Percentiles rank a stretch among this genome's conserved stretches.
Evolutionary conservation across 2,797 vertebrate genomes (phyloP).

Genomic region (Psittacula derbiana): DNA sequence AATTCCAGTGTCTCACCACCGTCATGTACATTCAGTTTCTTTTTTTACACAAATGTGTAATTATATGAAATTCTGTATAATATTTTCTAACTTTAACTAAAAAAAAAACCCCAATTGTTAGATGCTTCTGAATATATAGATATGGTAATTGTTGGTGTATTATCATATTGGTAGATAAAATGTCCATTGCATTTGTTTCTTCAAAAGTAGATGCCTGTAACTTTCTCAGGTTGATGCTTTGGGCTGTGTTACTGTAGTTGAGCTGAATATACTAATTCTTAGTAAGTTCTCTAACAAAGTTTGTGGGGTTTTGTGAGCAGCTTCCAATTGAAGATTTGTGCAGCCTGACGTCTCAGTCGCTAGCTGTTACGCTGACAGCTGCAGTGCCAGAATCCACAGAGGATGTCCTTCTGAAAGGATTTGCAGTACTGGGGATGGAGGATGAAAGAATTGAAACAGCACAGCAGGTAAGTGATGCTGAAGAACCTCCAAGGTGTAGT

Average conservation of each 20-base stretch:
- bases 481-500: background rate
- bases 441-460: constrained; percentile 92
- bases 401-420: constrained; percentile 88
- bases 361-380: constrained; percentile 79
- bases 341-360: constrained; percentile 84
- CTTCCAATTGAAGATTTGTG: constrained; percentile 94
- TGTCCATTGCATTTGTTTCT: background rate
- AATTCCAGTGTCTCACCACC: background rate
- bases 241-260: background rate
- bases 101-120: background rate
- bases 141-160: background rate
- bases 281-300: background rate
- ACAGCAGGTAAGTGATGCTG: constrained; percentile 85
- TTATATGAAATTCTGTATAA: background rate
- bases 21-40: background rate
- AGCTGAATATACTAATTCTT: background rate
- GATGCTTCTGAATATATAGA: background rate
- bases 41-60: accelerated
- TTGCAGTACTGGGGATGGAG: constrained; percentile 86
- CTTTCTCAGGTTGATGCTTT: background rate
- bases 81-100: background rate
- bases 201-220: background rate
- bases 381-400: constrained; percentile 90
- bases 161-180: background rate
- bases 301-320: constrained; percentile 72